Evolutionary conservation across 2,797 vertebrate genomes (phyloP), one percentile per base, ranked within the genome.

Genomic region (Arctocebus calabarensis): DNA sequence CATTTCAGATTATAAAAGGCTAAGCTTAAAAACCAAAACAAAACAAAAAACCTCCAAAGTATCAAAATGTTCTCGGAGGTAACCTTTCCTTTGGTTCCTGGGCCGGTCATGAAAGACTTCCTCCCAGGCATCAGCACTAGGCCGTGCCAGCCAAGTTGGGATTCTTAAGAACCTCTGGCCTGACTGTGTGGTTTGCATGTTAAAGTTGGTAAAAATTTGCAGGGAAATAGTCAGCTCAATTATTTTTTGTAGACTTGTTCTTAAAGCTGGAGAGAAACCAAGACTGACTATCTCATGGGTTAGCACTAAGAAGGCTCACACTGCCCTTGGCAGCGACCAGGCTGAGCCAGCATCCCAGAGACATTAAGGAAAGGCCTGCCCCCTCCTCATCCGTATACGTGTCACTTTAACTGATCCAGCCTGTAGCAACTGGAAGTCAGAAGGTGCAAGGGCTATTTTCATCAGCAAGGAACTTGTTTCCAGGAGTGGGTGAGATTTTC

Each of bases 11-110:
- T 74, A 71, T 1, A 57, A 94, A 95, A 86, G 23, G 7, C 37
- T 88, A 62, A 88, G 43, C 7, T 92, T 84, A 2, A 14, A 70
- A 29, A 59, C 74, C 19, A 66, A 62, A 82, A 23, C 48, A 52
- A 52, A 52, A 52, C 48, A 52, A 52, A 52, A 48, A 52, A 4
- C 4, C 48, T 45, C 4, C 20, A 81, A 79, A 82, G 73, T 27
- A 48, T 59, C 27, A 77, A 52, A 73, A 84, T 68, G 11, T 66
- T 91, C 34, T 94, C 37, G 85, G 29, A 95, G 92, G 68, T 85
- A 73, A 96, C 45, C 62, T 87, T 85, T 75, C 34, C 45, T 91
- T 12, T 62, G 64, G 14, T 34, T 87, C 40, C 57, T 13, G 29
- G 57, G 19, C n/a, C 23, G 59, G 29, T 12, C 5, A 10, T 48